Conservation (phyloP, 2,797 vertebrate genomes). For the Oophaga sylvatica region DNA sequence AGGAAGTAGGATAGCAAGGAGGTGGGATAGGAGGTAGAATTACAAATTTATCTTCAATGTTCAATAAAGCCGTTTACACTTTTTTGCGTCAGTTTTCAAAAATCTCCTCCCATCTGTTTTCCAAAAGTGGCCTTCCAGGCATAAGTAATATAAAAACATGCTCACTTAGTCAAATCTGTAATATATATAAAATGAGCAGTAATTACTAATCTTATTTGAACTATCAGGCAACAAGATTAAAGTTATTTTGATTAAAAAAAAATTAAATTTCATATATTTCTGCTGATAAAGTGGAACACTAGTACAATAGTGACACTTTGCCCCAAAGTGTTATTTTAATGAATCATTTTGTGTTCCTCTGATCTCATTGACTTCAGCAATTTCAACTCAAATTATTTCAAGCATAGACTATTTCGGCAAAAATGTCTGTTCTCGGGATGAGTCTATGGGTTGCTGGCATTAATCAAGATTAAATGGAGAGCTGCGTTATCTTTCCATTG, state of each 20-base stretch:
- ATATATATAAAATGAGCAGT: neutral
- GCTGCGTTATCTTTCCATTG: slow-evolving; percentile 47
- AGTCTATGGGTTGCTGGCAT: slow-evolving; percentile 35
- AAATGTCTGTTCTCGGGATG: slow-evolving; percentile 46
- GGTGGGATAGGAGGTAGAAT: too few relatives aligned
- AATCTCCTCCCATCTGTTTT: neutral
- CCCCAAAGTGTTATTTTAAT: slow-evolving; percentile 58
- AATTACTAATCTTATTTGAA: slow-evolving; percentile 15
- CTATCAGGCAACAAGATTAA: neutral
- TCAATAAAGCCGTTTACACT: neutral
- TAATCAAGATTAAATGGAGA: slow-evolving; percentile 50
- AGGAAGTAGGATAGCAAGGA: too few relatives aligned
- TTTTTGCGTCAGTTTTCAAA: neutral
- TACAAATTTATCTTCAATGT: too few relatives aligned
- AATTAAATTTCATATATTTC: slow-evolving; percentile 33
- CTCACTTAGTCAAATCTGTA: neutral
- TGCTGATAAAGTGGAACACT: slow-evolving; percentile 41
- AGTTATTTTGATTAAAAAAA: slow-evolving; percentile 35
- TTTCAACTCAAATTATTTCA: slow-evolving; percentile 40
- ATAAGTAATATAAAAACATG: neutral
- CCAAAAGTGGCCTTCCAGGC: neutral
- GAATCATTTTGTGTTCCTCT: slow-evolving; percentile 47
- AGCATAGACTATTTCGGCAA: slow-evolving; percentile 33
- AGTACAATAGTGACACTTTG: slow-evolving; percentile 32
- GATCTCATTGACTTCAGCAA: slow-evolving; percentile 44